phyloP scores from a whole-genome alignment of 2,888 invertebrate genomes.

The Epirrhoe tristata region DNA sequence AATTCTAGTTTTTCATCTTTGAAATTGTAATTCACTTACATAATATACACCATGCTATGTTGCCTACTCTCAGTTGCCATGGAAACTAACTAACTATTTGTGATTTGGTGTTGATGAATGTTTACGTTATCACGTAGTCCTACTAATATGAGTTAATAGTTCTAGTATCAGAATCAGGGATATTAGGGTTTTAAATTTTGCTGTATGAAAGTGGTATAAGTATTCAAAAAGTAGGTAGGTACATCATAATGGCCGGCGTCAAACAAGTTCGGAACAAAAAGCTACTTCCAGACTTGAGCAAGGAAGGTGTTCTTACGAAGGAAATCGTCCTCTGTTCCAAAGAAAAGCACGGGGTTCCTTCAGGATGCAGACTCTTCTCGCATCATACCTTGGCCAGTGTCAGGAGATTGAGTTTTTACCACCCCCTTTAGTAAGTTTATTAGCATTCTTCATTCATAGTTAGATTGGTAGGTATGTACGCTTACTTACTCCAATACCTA shows the following conservation, averaged over 20 bases:
- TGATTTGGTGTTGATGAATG: neutral
- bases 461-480: no score
- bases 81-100: neutral
- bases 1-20: neutral
- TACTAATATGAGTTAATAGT: slow-evolving; percentile 26
- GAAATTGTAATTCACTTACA: no score
- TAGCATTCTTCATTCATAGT: neutral
- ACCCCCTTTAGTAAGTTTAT: slow-evolving; percentile 73
- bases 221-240: neutral
- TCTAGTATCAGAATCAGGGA: slow-evolving; percentile 26
- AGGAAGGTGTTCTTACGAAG: slow-evolving; percentile 72
- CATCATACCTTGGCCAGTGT: slow-evolving; percentile 87
- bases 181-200: slow-evolving; percentile 37
- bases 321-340: slow-evolving; percentile 71
- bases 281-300: slow-evolving; percentile 72
- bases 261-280: slow-evolving; percentile 77
- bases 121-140: slow-evolving; percentile 3
- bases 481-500: no score
- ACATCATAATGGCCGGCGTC: slow-evolving; percentile 56
- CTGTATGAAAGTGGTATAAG: slow-evolving; percentile 17
- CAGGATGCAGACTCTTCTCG: slow-evolving; percentile 83
- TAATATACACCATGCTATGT: neutral
- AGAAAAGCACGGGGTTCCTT: slow-evolving; percentile 70
- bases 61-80: slow-evolving; percentile 9
- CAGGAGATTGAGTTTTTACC: slow-evolving; percentile 75